Evolutionary conservation across 2,797 vertebrate species (phyloP).

Genomic region (Sebastes diploproa): DNA sequence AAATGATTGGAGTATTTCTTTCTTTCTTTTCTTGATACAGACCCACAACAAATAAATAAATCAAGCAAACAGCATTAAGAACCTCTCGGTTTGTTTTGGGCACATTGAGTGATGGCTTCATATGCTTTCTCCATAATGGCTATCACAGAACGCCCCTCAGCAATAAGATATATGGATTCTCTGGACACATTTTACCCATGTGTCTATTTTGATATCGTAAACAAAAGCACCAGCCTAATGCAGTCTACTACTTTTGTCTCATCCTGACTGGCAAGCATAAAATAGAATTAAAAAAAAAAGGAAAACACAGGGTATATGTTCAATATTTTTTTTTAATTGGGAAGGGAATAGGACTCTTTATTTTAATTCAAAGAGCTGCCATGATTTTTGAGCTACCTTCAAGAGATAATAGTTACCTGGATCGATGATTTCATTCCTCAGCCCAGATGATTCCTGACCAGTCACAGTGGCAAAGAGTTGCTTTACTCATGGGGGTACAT

Average conservation of each 20-base stretch:
- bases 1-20: neutral
- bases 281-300: neutral
- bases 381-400: conserved; percentile 30
- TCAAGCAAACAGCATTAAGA: neutral
- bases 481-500: conserved; percentile 11
- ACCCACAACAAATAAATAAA: neutral
- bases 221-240: neutral
- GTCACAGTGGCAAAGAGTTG: conserved; percentile 10
- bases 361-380: conserved; percentile 36
- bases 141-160: neutral
- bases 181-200: neutral
- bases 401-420: conserved; percentile 45
- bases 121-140: neutral
- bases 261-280: neutral
- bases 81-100: neutral
- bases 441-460: conserved; percentile 11
- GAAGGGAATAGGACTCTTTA: conserved; percentile 14
- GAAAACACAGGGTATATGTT: neutral
- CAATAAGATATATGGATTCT: neutral
- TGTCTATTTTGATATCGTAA: neutral
- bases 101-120: conserved; percentile 12
- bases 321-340: conserved; percentile 24
- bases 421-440: conserved; percentile 45
- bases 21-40: neutral
- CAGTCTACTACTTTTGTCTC: neutral